These are phyloP conservation scores for Panagrolaimus sp. DNA, from an alignment of 1,140 invertebrate species.

Conservation along the genomic window DNA sequence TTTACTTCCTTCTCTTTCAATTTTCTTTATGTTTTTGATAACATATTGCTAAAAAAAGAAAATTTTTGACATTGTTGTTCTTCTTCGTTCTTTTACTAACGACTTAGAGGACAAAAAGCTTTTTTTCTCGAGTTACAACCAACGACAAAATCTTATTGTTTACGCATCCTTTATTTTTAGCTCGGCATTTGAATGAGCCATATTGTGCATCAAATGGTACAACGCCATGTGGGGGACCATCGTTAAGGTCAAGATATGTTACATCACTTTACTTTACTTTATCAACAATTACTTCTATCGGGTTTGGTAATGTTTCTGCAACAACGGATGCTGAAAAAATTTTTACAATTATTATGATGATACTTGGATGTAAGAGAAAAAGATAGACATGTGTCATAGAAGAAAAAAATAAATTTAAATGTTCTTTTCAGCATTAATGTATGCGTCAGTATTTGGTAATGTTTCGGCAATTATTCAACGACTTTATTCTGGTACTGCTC, in stretches of 20 bases:
- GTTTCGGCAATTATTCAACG: constrained; percentile 97
- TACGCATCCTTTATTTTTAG: constrained; percentile 11
- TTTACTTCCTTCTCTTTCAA: constrained; percentile 19
- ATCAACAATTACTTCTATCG: constrained; percentile 84
- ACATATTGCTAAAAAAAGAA: no score
- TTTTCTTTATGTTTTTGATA: not conserved
- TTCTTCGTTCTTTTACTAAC: no score
- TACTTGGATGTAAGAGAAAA: constrained; percentile 69
- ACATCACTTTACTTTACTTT: constrained; percentile 98
- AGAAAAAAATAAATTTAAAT: constrained; percentile 16
- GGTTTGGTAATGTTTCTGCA: constrained; percentile 95
- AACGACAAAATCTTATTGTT: constrained; percentile 1
- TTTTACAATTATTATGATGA: constrained; percentile 96
- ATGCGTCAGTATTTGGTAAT: constrained; percentile 98
- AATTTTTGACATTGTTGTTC: no score
- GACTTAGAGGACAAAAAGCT: not conserved
- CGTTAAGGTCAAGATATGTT: constrained; percentile 59
- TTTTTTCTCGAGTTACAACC: not conserved
- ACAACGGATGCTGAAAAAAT: constrained; percentile 99
- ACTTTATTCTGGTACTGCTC: constrained; percentile 89
- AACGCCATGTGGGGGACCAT: constrained; percentile 56
- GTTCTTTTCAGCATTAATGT: constrained; percentile 83
- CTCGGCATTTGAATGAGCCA: constrained; percentile 17
- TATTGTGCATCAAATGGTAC: constrained; percentile 20
- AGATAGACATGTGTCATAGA: constrained; percentile 10